Percentiles rank a stretch among this genome's conserved stretches.
These are phyloP conservation scores for Xiphophorus maculatus DNA, from an alignment of 2,113 vertebrate genomes.

Conservation along the genomic window DNA sequence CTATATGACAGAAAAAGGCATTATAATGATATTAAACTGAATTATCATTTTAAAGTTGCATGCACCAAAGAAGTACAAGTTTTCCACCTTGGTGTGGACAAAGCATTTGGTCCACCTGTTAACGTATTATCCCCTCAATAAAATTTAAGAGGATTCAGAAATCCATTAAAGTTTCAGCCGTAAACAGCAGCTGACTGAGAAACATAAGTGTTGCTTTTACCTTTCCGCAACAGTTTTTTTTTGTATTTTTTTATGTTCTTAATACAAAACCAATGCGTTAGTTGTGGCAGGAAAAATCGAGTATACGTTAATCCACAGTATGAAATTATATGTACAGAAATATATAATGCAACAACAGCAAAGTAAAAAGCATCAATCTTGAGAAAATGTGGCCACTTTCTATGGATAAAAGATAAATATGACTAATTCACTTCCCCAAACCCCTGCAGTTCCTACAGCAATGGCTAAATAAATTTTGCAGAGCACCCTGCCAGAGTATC, in stretches of 20 bases:
- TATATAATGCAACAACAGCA: constrained; percentile 8
- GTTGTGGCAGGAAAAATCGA: constrained; percentile 7
- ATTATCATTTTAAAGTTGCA: constrained; percentile 23
- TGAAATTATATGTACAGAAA: background rate
- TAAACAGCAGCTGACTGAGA: constrained; percentile 49
- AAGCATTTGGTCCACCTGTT: constrained; percentile 64
- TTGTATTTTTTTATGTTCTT: too few relatives aligned
- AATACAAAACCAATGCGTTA: constrained; percentile 31
- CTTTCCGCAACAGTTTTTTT: constrained; percentile 35
- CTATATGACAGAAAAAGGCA: too few relatives aligned
- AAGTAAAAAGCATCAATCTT: constrained; percentile 9
- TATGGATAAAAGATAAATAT: constrained; percentile 59
- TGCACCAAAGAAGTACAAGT: constrained; percentile 41
- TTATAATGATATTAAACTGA: background rate
- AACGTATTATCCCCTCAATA: constrained; percentile 56
- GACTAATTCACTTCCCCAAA: constrained; percentile 57
- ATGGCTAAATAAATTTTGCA: constrained; percentile 66
- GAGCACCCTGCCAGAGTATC: constrained; percentile 54
- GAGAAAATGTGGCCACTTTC: constrained; percentile 32
- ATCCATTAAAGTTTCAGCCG: constrained; percentile 60
- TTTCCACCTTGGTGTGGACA: constrained; percentile 32
- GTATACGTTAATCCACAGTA: background rate
- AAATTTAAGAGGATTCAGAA: constrained; percentile 65
- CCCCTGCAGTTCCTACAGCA: constrained; percentile 62
- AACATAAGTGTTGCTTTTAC: constrained; percentile 25